Percentiles rank a stretch among this genome's conserved stretches.
These are phyloP conservation scores for Falco biarmicus DNA, from an alignment of 2,797 vertebrate species.

Conservation along the genomic window DNA sequence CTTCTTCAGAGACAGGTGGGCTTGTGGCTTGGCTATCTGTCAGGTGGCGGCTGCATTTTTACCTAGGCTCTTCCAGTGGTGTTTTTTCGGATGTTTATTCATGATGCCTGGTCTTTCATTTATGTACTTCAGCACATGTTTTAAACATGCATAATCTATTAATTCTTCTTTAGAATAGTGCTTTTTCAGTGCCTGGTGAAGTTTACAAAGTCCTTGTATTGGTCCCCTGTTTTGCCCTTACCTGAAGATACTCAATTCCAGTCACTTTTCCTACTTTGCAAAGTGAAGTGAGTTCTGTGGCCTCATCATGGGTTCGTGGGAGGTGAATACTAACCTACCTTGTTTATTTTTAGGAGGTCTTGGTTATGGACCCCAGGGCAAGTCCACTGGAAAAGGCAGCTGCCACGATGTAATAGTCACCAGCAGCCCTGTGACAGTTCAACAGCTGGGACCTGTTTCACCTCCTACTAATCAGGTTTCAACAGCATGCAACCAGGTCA, in stretches of 20 bases:
- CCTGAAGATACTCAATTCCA: neutral
- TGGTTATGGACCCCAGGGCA: conserved; percentile 76
- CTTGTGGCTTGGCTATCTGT: neutral
- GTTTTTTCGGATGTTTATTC: neutral
- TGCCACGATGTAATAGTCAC: conserved; percentile 82
- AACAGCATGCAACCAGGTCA: conserved; percentile 73
- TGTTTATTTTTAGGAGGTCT: conserved; percentile 80
- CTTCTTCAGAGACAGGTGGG: neutral
- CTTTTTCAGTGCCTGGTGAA: neutral
- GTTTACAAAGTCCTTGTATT: neutral
- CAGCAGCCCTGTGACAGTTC: conserved; percentile 83
- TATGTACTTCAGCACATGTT: neutral
- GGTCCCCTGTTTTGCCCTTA: neutral
- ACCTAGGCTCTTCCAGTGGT: neutral
- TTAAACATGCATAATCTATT: neutral
- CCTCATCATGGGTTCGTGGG: neutral
- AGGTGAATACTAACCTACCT: conserved; percentile 58
- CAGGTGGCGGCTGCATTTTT: neutral
- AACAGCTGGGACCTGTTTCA: conserved; percentile 78
- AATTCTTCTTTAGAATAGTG: neutral
- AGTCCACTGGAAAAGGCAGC: conserved; percentile 82
- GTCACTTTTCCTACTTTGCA: neutral
- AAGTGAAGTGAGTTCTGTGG: conserved; percentile 17
- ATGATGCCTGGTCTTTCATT: neutral
- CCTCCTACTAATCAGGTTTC: conserved; percentile 76